Conservation (phyloP, 2,888 invertebrate species). For the Phrixothrix hirtus region DNA sequence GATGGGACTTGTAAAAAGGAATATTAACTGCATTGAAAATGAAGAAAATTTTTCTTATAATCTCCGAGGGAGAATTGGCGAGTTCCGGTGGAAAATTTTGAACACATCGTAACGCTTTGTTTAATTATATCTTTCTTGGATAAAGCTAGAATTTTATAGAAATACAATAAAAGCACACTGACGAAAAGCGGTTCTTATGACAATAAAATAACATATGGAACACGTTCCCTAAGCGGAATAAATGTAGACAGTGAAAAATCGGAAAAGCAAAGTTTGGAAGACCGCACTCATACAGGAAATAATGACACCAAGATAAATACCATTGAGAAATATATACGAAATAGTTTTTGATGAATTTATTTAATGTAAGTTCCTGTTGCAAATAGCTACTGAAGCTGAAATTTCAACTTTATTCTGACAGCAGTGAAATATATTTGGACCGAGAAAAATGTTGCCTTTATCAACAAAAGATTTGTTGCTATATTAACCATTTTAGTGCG, state of each 20-base stretch:
- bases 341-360: slow-evolving; percentile 28
- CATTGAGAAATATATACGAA: slow-evolving; percentile 27
- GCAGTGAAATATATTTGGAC: not conserved
- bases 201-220: slow-evolving; percentile 44
- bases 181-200: slow-evolving; percentile 25
- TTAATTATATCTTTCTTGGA: too few relatives aligned
- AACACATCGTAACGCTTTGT: too few relatives aligned
- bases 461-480: not conserved
- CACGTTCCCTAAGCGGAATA: slow-evolving; percentile 43
- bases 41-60: slow-evolving; percentile 2
- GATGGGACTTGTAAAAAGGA: slow-evolving; percentile 9
- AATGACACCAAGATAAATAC: slow-evolving; percentile 36
- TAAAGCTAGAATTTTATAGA: slow-evolving; percentile 15
- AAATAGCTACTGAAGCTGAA: slow-evolving; percentile 18
- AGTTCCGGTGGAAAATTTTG: too few relatives aligned
- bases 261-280: slow-evolving; percentile 51
- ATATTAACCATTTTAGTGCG: too few relatives aligned
- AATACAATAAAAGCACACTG: slow-evolving; percentile 27
- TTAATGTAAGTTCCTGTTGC: slow-evolving; percentile 25
- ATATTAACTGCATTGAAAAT: not conserved
- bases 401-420: slow-evolving; percentile 1
- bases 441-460: not conserved
- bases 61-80: slow-evolving; percentile 1
- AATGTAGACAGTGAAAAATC: slow-evolving; percentile 49
- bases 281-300: slow-evolving; percentile 44